A percentile compares a stretch with the other conserved stretches of the same genome.
phyloP scores from a whole-genome alignment of 2,888 invertebrate species.

The Pseudoips prasinana region DNA sequence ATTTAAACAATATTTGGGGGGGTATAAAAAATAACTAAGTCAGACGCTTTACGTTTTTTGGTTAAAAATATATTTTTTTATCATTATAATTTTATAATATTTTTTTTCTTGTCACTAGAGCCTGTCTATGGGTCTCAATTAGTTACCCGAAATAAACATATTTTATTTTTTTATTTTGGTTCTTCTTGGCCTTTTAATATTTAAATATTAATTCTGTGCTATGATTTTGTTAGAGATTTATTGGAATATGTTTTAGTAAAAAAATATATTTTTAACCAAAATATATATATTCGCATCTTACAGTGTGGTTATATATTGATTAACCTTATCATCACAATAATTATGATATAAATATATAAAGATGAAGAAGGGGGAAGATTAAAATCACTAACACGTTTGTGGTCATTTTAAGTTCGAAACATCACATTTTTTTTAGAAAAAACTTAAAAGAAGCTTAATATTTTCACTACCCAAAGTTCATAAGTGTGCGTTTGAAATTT shows the following conservation, averaged over 20 bases:
- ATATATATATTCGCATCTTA: constrained; percentile 12
- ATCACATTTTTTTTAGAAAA: constrained; percentile 30
- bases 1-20: constrained; percentile 33
- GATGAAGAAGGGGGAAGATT: constrained; percentile 31
- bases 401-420: constrained; percentile 37
- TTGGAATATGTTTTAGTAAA: no score
- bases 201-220: no score
- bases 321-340: constrained; percentile 32
- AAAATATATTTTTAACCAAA: constrained; percentile 16
- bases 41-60: constrained; percentile 20
- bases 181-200: no score
- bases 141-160: no score
- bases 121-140: no score
- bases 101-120: background rate
- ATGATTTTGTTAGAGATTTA: no score
- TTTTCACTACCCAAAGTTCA: constrained; percentile 23
- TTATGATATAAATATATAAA: constrained; percentile 34
- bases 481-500: constrained; percentile 30
- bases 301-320: constrained; percentile 29
- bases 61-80: constrained; percentile 15
- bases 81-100: background rate
- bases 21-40: constrained; percentile 36
- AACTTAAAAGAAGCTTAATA: constrained; percentile 25
- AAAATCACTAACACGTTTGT: constrained; percentile 38
- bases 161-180: no score